These are phyloP conservation scores for Anas flavirostris DNA, from an alignment of 2,797 vertebrate species.

Conservation along the genomic window DNA sequence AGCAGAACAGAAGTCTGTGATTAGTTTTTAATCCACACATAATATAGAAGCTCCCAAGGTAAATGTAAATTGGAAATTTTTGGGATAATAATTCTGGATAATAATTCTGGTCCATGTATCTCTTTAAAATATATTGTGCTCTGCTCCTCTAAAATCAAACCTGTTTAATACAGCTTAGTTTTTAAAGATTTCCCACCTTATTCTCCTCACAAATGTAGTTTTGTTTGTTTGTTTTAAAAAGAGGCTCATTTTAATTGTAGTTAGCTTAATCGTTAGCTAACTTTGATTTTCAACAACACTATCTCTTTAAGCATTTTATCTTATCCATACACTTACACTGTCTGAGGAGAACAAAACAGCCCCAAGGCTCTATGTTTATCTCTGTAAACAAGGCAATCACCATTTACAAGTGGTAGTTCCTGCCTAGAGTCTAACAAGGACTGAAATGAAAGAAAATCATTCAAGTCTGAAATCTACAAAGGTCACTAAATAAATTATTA, in stretches of 20 bases:
- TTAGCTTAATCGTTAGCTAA: background rate
- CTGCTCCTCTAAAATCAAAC: background rate
- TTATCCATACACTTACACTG: background rate
- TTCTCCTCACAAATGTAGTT: background rate
- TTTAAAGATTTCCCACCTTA: background rate
- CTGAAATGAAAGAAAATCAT: conserved; percentile 66
- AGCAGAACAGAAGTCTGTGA: background rate
- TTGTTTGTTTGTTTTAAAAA: background rate
- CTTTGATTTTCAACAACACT: background rate
- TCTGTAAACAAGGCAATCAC: conserved; percentile 44
- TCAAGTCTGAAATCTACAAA: conserved; percentile 63
- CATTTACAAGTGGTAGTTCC: conserved; percentile 20
- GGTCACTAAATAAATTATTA: conserved; percentile 63
- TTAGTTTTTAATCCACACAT: background rate
- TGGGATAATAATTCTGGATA: background rate
- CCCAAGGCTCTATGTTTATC: background rate
- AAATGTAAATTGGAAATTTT: background rate
- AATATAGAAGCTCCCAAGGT: background rate
- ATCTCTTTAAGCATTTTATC: background rate
- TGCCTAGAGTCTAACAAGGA: conserved; percentile 30
- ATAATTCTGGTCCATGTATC: background rate
- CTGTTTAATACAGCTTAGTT: background rate
- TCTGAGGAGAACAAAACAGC: background rate
- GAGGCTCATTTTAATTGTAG: background rate
- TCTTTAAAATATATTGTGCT: background rate